Conservation (phyloP, 2,797 vertebrate genomes). For the Cetoscarus ocellatus region DNA sequence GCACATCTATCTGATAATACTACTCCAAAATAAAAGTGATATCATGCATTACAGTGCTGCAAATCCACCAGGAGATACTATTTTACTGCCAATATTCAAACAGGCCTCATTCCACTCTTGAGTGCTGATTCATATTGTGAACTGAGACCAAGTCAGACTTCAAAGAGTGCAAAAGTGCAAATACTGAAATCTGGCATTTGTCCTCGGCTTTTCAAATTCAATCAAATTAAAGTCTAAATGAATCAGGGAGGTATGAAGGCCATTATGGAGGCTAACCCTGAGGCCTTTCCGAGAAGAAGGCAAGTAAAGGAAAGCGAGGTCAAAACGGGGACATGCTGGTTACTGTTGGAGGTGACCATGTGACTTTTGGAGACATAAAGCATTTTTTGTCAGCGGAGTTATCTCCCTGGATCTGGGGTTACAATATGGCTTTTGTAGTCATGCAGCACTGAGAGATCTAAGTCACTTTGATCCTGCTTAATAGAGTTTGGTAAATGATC, state of each 20-base stretch:
- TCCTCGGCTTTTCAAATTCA: slow-evolving; percentile 32
- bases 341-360: slow-evolving; percentile 77
- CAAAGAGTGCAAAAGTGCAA: background rate
- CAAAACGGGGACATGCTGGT: slow-evolving; percentile 73
- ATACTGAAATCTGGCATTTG: slow-evolving; percentile 7
- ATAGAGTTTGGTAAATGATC: slow-evolving; percentile 88
- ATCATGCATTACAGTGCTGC: too few species aligned
- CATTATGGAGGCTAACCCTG: slow-evolving; percentile 41
- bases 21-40: background rate
- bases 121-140: background rate
- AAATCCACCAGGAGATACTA: too few species aligned
- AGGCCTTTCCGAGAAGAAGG: slow-evolving; percentile 40
- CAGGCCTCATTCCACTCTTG: background rate
- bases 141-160: background rate
- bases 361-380: slow-evolving; percentile 81
- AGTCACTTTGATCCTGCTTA: slow-evolving; percentile 87
- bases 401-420: slow-evolving; percentile 78
- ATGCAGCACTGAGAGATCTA: slow-evolving; percentile 80
- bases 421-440: slow-evolving; percentile 88
- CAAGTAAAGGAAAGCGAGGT: slow-evolving; percentile 52
- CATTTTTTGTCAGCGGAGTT: slow-evolving; percentile 79
- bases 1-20: slow-evolving; percentile 18
- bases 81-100: too few species aligned
- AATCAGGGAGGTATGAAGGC: slow-evolving; percentile 16
- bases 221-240: slow-evolving; percentile 19